Conservation (phyloP, 2,113 vertebrate species). For the Thalassoma bifasciatum region DNA sequence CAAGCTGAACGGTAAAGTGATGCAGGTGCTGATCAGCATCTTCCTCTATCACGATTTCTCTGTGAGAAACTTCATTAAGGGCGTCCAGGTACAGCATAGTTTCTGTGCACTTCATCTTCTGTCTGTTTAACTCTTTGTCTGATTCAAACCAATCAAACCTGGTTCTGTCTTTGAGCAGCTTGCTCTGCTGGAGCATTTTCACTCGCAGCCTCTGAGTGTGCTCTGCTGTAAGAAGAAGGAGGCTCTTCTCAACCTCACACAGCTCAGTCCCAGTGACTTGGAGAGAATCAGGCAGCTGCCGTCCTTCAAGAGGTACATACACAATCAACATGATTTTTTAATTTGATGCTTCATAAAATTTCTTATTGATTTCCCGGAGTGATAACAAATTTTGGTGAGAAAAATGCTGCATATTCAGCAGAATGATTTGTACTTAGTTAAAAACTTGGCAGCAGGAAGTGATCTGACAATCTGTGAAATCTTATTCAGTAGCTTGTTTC, state of each 20-base stretch:
- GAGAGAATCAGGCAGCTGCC: constrained; percentile 90
- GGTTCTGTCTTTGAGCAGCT: constrained; percentile 81
- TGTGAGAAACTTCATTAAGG: constrained; percentile 95
- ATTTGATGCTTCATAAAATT: no score
- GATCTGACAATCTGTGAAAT: not conserved
- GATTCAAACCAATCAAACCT: not conserved
- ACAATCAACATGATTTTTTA: not conserved
- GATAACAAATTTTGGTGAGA: no score
- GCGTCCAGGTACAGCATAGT: constrained; percentile 88
- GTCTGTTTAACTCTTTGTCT: not conserved
- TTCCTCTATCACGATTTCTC: constrained; percentile 99
- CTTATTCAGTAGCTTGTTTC: not conserved
- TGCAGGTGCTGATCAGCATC: constrained; percentile 92
- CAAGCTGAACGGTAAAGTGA: constrained; percentile 90
- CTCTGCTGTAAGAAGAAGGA: constrained; percentile 88
- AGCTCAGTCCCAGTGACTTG: constrained; percentile 85
- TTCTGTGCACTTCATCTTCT: not conserved
- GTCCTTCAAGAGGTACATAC: constrained; percentile 91
- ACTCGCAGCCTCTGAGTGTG: constrained; percentile 90
- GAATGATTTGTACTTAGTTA: no score
- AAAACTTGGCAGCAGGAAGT: not conserved
- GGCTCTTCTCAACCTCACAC: constrained; percentile 76
- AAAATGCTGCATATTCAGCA: no score
- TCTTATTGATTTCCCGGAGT: no score
- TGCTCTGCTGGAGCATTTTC: constrained; percentile 93